A percentile compares a stretch with the other conserved stretches of the same genome.
Evolutionary conservation across 2,797 vertebrate genomes (phyloP).

Genomic region (Labroides dimidiatus): DNA sequence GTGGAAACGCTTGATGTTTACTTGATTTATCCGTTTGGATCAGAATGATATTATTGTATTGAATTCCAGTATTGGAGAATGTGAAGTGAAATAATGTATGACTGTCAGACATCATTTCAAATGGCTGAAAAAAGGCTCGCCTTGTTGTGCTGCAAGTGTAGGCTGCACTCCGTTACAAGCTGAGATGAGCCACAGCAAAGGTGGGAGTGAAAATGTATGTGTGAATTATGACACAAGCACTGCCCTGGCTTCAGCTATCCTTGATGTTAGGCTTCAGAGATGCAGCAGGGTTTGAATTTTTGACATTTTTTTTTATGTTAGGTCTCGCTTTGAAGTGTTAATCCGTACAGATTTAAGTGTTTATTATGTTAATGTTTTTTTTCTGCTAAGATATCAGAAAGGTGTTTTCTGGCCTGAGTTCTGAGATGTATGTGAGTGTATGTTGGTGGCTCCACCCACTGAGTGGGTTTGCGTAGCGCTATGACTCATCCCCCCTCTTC

Average conservation of each 20-base stretch:
- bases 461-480: slow-evolving; percentile 80
- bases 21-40: slow-evolving; percentile 19
- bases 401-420: slow-evolving; percentile 64
- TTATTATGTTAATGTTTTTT: slow-evolving; percentile 19
- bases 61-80: neutral
- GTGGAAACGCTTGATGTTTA: slow-evolving; percentile 7
- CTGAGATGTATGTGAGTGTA: slow-evolving; percentile 69
- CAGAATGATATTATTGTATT: neutral
- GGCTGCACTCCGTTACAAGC: slow-evolving; percentile 69
- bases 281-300: slow-evolving; percentile 22
- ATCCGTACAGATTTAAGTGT: slow-evolving; percentile 6
- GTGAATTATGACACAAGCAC: slow-evolving; percentile 73
- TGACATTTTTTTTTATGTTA: slow-evolving; percentile 11
- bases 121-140: slow-evolving; percentile 67
- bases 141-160: slow-evolving; percentile 63
- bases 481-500: slow-evolving; percentile 83
- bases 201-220: slow-evolving; percentile 78
- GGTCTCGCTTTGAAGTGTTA: slow-evolving; percentile 9
- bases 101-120: slow-evolving; percentile 26
- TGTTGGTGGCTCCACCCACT: slow-evolving; percentile 79
- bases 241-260: slow-evolving; percentile 54
- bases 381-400: slow-evolving; percentile 17
- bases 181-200: slow-evolving; percentile 74
- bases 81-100: slow-evolving; percentile 11
- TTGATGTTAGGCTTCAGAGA: slow-evolving; percentile 40